Base-by-base conservation (phyloP, 2,888 invertebrate genomes). In the Mellilla xanthometata region DNA sequence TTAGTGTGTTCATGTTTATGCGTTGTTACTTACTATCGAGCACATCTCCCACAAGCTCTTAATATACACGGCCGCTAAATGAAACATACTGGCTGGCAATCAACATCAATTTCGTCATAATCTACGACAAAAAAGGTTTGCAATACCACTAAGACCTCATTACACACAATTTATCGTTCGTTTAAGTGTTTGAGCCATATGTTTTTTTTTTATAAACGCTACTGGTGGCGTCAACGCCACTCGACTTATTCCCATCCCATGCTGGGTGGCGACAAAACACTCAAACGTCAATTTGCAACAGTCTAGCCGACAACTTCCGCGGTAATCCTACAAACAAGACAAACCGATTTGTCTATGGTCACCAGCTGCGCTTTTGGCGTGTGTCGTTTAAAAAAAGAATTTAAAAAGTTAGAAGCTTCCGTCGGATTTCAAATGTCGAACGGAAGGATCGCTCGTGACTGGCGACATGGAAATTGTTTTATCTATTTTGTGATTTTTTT, bases 221-320 rank as follows among this genome's bases (percentile, higher is more conserved):
- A 54, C 62, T 47, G 60, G 62, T 68, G 80, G 78, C 81, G 81
- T 66, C 84, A 48, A 32, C 43, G 24, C 68, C 85, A 86, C 70
- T 69, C 63, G 58, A 67, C 39, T 33, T 10, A 35, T 57, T 55
- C 54, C 53, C 57, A 56, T 51, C 54, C 53, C 57, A 56, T 51
- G 46, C 82, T 82, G 88, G 88, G 88, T 88, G 88, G 88, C 88
- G 88, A 86, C 88, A 81, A 69, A 76, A 72, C 83, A 85, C 86
- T 87, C 72, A 73, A 72, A 75, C 72, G 67, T 65, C 82, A 84
- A 86, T 87, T 86, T 84, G 87, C 88, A 85, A 77, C 61, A 68
- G 87, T 87, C 86, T 85, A 82, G 84, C 74, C 84, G 60, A 54
- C 65, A 56, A 74, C 68, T 85, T 85, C 83, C 83, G 80, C 24